Evolutionary conservation across 2,113 vertebrate genomes (phyloP), one percentile per base, ranked within the genome.

Genomic region (Hippocampus comes): DNA sequence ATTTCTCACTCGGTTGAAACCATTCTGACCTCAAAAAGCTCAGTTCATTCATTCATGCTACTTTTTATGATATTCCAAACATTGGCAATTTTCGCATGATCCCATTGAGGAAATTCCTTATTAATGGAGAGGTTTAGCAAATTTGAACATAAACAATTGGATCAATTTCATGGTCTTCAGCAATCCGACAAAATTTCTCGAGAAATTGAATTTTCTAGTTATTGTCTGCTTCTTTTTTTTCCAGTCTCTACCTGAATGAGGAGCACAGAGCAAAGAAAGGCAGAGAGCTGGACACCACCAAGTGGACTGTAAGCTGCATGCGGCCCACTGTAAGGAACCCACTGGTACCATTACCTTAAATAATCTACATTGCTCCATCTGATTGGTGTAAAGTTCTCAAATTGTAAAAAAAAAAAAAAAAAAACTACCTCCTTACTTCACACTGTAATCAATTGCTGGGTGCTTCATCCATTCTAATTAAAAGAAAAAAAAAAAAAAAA

Each of bases 261-360:
- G 96, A 98, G 88, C 95, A 94, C 82, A 92, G 81, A 82, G 85
- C 75, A 46, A 97, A 94, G 88, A 96, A 94, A 85, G 93, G 92
- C 9, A 78, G 86, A 89, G 93, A 95, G n/a, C 81, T 97, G n/a
- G 87, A 90, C 57, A n/a, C 78, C 63, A 77, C 88, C 0, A 95
- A 95, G 75, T 98, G 97, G 97, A 94, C 83, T 1, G 83, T 95
- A 73, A 88, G 83, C 75, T 96, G 94, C 86, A 77, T 94, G 85
- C 90, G 89, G 71, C 43, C 93, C 30, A 77, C 89, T 63, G 96
- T 97, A 91, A 77, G 92, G n/a, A 27, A 30, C 72, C 63, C 1
- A 70, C 41, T 17, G 9, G 76, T 17, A 3, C 51, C 2, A 57
- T 3, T 59, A 43, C 55, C n/a, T 25, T 5, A 3, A 38, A 14